Conservation (phyloP, 2,888 invertebrate genomes). For the Cephus runcator region DNA sequence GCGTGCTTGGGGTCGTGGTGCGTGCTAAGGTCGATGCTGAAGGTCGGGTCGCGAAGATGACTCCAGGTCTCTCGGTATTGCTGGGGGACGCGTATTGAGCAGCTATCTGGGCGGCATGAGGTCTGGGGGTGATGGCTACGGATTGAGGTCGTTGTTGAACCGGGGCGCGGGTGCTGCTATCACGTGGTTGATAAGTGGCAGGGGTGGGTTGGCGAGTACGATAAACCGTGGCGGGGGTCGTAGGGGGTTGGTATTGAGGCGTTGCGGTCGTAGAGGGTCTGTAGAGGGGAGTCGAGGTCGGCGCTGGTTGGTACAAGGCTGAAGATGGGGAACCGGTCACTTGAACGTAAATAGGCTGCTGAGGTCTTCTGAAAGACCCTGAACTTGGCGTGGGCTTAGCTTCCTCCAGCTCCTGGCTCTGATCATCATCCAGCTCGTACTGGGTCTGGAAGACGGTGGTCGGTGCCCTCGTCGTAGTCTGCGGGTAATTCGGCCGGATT, state of each 20-base stretch:
- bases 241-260: constrained; percentile 76
- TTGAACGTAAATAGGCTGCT: constrained; percentile 56
- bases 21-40: constrained; percentile 52
- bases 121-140: constrained; percentile 71
- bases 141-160: constrained; percentile 52
- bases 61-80: constrained; percentile 63
- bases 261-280: constrained; percentile 65
- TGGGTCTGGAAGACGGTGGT: constrained; percentile 80
- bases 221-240: constrained; percentile 69
- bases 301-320: constrained; percentile 64
- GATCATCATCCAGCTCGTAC: constrained; percentile 67
- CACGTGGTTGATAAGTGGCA: constrained; percentile 46
- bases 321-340: constrained; percentile 48
- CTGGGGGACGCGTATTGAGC: constrained; percentile 60
- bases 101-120: constrained; percentile 60
- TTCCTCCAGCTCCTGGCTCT: constrained; percentile 71
- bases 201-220: constrained; percentile 43
- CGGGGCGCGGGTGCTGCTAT: constrained; percentile 51
- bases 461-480: constrained; percentile 67
- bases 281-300: constrained; percentile 61
- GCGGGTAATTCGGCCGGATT: constrained; percentile 65
- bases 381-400: constrained; percentile 70
- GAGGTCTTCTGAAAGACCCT: constrained; percentile 58
- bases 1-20: constrained; percentile 53
- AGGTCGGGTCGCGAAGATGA: constrained; percentile 61